Evolutionary conservation across 2,888 invertebrate species (phyloP).

Genomic region (Lithophane ornitopus): DNA sequence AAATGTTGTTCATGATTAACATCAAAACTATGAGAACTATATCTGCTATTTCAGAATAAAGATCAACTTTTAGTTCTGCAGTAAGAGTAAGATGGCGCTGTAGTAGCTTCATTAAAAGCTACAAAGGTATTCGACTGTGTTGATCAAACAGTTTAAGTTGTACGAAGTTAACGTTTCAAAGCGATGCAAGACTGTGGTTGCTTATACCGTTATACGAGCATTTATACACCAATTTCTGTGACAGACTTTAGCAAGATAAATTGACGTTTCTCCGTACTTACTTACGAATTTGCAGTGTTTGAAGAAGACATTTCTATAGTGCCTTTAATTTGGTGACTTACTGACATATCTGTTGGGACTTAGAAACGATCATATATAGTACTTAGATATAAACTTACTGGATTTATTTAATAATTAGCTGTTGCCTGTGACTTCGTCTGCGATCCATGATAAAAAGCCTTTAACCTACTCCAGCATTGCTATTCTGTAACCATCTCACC

Average conservation of each 20-base stretch:
- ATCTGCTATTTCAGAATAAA: neutral
- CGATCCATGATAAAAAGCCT: too few relatives aligned
- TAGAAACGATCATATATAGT: neutral
- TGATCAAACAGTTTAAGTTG: constrained; percentile 64
- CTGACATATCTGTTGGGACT: neutral
- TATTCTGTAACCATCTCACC: too few relatives aligned
- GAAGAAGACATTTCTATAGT: constrained; percentile 26
- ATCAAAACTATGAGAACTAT: neutral
- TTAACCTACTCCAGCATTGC: too few relatives aligned
- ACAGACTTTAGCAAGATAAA: constrained; percentile 53
- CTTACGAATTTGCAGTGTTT: constrained; percentile 50
- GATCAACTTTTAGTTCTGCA: constrained; percentile 4
- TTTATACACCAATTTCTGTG: constrained; percentile 38
- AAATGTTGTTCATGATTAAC: neutral
- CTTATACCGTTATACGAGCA: constrained; percentile 12
- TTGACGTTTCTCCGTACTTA: constrained; percentile 32
- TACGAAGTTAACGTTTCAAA: constrained; percentile 54
- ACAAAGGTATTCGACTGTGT: constrained; percentile 23
- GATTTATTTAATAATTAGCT: neutral
- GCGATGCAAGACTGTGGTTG: constrained; percentile 50
- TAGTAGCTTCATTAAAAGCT: constrained; percentile 21
- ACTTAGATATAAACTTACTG: neutral
- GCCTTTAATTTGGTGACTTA: constrained; percentile 22
- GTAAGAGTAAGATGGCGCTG: constrained; percentile 34
- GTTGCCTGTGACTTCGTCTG: too few relatives aligned